A percentile compares a stretch with the other conserved stretches of the same genome.
phyloP scores from a whole-genome alignment of 2,888 invertebrate genomes.

The Ophraella communa region DNA sequence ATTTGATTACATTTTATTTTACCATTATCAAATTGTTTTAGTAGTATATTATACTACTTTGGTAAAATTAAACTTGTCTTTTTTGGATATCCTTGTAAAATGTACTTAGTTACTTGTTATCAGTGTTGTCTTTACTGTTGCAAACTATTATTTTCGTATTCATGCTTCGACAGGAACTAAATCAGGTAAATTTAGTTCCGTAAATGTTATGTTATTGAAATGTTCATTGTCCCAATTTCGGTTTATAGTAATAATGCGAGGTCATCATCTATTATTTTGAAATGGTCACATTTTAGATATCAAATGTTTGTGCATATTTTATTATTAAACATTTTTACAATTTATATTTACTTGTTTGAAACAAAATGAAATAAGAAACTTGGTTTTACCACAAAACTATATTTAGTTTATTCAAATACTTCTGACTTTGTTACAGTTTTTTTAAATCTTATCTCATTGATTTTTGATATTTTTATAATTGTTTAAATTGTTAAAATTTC shows the following conservation, averaged over 20 bases:
- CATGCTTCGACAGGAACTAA: slow-evolving; percentile 61
- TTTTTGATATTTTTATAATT: background rate
- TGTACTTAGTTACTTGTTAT: slow-evolving; percentile 38
- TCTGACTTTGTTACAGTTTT: no score
- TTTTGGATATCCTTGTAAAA: slow-evolving; percentile 21
- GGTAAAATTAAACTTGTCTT: no score
- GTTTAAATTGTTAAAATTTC: background rate
- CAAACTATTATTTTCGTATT: slow-evolving; percentile 59
- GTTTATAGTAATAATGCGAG: background rate
- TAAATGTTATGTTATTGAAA: slow-evolving; percentile 29
- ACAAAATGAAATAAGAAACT: no score
- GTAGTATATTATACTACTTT: no score
- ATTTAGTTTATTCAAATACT: no score
- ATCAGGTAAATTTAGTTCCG: slow-evolving; percentile 62
- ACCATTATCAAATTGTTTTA: no score
- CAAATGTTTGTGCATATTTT: background rate
- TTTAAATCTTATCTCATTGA: no score
- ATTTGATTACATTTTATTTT: no score
- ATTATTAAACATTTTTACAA: background rate
- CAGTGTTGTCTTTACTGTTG: slow-evolving; percentile 58
- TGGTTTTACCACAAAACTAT: no score
- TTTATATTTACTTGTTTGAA: no score
- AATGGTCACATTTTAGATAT: background rate
- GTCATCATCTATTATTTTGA: background rate
- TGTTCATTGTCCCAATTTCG: slow-evolving; percentile 15